Conservation (phyloP, 2,888 invertebrate species). For the Crepidodera aurea region DNA sequence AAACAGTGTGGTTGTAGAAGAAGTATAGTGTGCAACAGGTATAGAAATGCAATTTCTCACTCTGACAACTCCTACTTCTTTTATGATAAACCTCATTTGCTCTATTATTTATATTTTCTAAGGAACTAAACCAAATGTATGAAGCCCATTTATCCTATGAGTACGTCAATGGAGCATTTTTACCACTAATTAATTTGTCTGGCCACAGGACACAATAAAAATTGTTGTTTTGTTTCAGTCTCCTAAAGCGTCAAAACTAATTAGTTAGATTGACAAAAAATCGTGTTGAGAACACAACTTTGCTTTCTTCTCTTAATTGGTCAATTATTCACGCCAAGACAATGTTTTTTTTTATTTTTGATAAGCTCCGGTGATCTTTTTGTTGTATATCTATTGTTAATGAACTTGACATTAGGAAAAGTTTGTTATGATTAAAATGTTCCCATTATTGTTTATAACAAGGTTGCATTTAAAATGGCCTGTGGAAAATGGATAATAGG, state of each 20-base stretch:
- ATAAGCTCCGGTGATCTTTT: background rate
- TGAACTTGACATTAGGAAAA: background rate
- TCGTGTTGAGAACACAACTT: background rate
- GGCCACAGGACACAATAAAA: background rate
- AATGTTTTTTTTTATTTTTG: background rate
- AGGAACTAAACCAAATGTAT: too few species aligned
- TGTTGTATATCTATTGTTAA: background rate
- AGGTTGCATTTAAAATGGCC: too few species aligned
- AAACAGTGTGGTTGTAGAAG: too few species aligned
- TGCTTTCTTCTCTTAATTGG: background rate
- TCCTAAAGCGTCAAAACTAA: background rate
- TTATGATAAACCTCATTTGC: too few species aligned
- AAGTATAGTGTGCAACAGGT: too few species aligned
- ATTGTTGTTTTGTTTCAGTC: background rate
- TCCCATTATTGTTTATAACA: background rate
- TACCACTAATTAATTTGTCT: background rate
- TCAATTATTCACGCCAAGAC: background rate
- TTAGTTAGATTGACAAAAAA: background rate
- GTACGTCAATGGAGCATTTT: too few species aligned
- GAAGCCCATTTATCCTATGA: too few species aligned
- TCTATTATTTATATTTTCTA: too few species aligned
- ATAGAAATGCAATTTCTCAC: too few species aligned
- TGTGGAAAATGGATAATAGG: background rate
- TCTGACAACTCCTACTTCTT: too few species aligned
- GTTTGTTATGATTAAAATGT: background rate